A percentile compares a stretch with the other conserved stretches of the same genome.
phyloP scores from a whole-genome alignment of 2,888 invertebrate species.

The Conistra vaccinii region DNA sequence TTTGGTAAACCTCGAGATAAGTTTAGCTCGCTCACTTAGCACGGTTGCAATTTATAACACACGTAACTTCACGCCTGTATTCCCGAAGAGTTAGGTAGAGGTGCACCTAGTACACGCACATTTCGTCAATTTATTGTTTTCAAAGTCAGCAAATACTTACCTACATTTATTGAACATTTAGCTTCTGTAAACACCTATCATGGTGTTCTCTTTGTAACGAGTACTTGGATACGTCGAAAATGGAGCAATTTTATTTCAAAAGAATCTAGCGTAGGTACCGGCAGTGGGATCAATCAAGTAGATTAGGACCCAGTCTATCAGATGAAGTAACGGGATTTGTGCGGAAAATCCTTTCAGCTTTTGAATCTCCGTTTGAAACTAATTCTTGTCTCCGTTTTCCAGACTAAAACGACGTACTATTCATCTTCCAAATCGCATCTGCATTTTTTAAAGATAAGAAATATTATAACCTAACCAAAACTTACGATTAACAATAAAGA shows the following conservation, averaged over 20 bases:
- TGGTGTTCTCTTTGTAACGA: no score
- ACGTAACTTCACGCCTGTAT: no score
- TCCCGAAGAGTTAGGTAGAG: no score
- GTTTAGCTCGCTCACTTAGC: no score
- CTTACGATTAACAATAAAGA: background rate
- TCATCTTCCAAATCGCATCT: background rate
- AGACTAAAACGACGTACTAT: background rate
- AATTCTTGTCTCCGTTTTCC: background rate
- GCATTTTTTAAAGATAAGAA: background rate
- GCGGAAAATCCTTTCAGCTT: background rate
- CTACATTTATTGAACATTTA: background rate
- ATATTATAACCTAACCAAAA: no score
- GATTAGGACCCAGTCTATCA: background rate
- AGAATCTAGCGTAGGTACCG: background rate
- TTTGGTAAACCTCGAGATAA: no score
- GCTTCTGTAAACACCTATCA: background rate
- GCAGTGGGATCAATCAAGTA: slow-evolving; percentile 16
- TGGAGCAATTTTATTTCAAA: background rate
- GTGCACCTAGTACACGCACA: no score
- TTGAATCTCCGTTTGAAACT: background rate
- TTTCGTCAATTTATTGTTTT: no score
- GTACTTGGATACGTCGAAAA: no score
- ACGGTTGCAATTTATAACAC: no score
- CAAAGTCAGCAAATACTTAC: no score
- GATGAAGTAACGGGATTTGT: slow-evolving; percentile 7